Evolutionary conservation across 2,888 invertebrate species (phyloP).

Genomic region (Argynnis bischoffii): DNA sequence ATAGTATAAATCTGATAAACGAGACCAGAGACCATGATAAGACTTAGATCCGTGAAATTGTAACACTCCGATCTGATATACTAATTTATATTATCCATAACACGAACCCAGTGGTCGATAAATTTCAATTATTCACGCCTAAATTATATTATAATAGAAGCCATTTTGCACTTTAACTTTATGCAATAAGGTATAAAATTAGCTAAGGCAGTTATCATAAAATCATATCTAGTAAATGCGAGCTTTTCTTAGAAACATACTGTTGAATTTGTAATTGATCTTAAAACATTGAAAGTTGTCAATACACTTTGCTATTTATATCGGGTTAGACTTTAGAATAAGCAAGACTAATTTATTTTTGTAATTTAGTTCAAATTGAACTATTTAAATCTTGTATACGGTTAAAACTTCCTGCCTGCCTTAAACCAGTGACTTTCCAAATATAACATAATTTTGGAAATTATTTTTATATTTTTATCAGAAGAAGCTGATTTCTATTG

Average conservation of each 20-base stretch:
- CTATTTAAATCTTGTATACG: too few relatives aligned
- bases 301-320: background rate
- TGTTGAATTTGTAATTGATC: slow-evolving; percentile 1
- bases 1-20: slow-evolving; percentile 7
- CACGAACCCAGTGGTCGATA: slow-evolving; percentile 11
- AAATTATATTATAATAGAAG: background rate
- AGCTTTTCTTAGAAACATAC: slow-evolving; percentile 1
- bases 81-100: slow-evolving; percentile 28
- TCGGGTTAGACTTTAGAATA: background rate
- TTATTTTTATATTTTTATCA: too few relatives aligned
- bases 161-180: slow-evolving; percentile 7
- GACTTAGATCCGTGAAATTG: slow-evolving; percentile 29
- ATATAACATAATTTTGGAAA: too few relatives aligned
- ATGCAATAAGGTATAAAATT: slow-evolving; percentile 4
- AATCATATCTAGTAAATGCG: background rate
- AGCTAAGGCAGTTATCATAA: background rate
- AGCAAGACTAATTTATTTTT: background rate
- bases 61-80: slow-evolving; percentile 24
- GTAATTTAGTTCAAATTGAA: background rate
- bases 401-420: too few relatives aligned
- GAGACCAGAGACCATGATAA: background rate
- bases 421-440: too few relatives aligned
- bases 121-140: slow-evolving; percentile 27
- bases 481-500: too few relatives aligned
- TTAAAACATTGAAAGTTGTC: slow-evolving; percentile 9